Evolutionary conservation across 2,797 vertebrate species (phyloP).

Genomic region (Gymnocypris eckloni): DNA sequence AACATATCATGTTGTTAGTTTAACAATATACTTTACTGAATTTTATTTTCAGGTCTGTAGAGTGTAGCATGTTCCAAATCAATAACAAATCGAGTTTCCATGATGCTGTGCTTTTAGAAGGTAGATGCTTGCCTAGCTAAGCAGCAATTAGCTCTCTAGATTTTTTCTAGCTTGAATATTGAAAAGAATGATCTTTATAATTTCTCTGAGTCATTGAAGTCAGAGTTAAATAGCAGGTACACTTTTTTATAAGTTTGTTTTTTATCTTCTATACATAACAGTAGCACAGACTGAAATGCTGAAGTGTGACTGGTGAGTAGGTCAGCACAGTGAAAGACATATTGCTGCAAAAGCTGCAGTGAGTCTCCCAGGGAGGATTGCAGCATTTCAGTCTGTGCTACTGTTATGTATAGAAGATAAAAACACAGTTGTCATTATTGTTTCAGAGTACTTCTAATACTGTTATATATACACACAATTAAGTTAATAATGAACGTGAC

Average conservation of each 20-base stretch:
- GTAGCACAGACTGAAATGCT: no score
- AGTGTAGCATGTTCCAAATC: not conserved
- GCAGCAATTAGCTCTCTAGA: not conserved
- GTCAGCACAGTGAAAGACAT: conserved; percentile 38
- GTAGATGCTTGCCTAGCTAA: not conserved
- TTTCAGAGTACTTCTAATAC: not conserved
- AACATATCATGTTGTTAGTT: not conserved
- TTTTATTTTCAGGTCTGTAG: not conserved
- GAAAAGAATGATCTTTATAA: not conserved
- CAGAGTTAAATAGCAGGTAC: conserved; percentile 10
- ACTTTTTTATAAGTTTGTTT: not conserved
- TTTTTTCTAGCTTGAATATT: not conserved
- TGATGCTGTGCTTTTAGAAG: not conserved
- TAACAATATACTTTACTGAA: no score
- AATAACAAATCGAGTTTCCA: not conserved
- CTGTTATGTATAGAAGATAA: not conserved
- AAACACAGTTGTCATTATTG: not conserved
- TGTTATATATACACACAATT: not conserved
- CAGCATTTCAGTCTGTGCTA: conserved; percentile 57
- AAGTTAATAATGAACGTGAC: not conserved
- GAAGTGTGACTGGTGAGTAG: conserved; percentile 1
- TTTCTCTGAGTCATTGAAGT: not conserved
- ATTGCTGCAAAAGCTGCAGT: conserved; percentile 62
- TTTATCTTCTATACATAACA: no score
- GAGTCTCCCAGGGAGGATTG: conserved; percentile 60